Evolutionary conservation across 2,888 invertebrate species (phyloP).

Genomic region (Darwinula stevensoni): DNA sequence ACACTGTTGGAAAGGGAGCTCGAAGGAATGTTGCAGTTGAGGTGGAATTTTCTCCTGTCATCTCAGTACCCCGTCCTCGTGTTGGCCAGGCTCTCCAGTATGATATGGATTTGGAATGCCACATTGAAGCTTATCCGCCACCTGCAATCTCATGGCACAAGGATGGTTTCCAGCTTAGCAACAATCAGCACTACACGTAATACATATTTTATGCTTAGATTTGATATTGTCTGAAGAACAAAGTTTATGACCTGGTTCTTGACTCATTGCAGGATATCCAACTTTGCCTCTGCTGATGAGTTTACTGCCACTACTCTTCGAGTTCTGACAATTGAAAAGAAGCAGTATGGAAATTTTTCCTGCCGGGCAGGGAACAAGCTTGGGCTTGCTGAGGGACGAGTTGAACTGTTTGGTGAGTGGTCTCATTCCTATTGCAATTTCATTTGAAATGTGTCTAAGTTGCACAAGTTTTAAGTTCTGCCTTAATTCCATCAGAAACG

Average conservation of each 20-base stretch:
- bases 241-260: neutral
- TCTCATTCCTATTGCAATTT: too few relatives aligned
- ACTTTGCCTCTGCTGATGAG: conserved; percentile 70
- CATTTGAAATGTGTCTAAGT: too few relatives aligned
- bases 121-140: conserved; percentile 76
- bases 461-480: too few relatives aligned
- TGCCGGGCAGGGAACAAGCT: conserved; percentile 70
- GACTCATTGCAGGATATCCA: conserved; percentile 32
- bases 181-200: conserved; percentile 58
- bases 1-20: conserved; percentile 57
- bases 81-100: conserved; percentile 66
- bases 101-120: conserved; percentile 79
- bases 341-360: conserved; percentile 36
- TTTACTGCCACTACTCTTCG: conserved; percentile 67
- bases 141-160: conserved; percentile 76
- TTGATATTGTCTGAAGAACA: conserved; percentile 1
- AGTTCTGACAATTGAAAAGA: conserved; percentile 64
- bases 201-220: neutral
- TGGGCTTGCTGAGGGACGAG: conserved; percentile 42
- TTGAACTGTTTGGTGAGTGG: conserved; percentile 47
- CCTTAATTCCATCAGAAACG: conserved; percentile 30
- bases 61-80: conserved; percentile 49
- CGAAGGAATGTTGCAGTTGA: conserved; percentile 49
- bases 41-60: conserved; percentile 56
- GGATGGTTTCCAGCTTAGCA: conserved; percentile 40